Evolutionary conservation across 2,113 vertebrate genomes (phyloP), one percentile per base, ranked within the genome.

Genomic region (Nibea albiflora): DNA sequence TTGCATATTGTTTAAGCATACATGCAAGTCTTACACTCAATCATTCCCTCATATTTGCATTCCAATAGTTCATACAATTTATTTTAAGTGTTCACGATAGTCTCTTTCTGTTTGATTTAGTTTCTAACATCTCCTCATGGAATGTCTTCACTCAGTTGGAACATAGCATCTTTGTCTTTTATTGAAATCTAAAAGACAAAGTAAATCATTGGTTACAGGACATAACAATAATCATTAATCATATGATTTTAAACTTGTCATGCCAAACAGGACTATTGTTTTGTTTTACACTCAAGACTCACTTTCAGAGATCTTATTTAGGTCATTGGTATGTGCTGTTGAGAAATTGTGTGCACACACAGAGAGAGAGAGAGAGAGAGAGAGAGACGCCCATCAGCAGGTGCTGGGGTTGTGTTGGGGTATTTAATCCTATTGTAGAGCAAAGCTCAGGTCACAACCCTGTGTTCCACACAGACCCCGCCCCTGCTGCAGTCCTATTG

Each of bases 401-500:
- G 85, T 91, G 89, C 73, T 78, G 67, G 57, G 70, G 56, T 81
- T 54, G 67, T 68, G 83, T 80, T 22, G 35, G 68, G 73, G 67
- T 70, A 77, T 87, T 68, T 91, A 91, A 94, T 92, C 90, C 91
- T 87, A 83, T 92, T 91, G 92, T 83, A 39, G 60, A 81, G 78
- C 81, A 84, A 81, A 79, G 68, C 67, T 70, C 80, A 78, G 70
- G 65, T 78, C 88, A 79, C 35, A 54, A 69, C 72, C 72, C n/a
- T 3, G 0, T 67, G 63, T 71, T 56, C 42, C 22, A 26, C 49
- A 42, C 44, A 68, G 47, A 54, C 54, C 66, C 75, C 78, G 26
- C 84, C 88, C 79, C 60, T 10, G 10, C 71, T 71, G 46, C 44
- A 35, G 35, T 64, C 53, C 69, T 31, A 74, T 80, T 85, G 83